phyloP scores from a whole-genome alignment of 2,113 vertebrate genomes.

The Campylorhamphus procurvoides region DNA sequence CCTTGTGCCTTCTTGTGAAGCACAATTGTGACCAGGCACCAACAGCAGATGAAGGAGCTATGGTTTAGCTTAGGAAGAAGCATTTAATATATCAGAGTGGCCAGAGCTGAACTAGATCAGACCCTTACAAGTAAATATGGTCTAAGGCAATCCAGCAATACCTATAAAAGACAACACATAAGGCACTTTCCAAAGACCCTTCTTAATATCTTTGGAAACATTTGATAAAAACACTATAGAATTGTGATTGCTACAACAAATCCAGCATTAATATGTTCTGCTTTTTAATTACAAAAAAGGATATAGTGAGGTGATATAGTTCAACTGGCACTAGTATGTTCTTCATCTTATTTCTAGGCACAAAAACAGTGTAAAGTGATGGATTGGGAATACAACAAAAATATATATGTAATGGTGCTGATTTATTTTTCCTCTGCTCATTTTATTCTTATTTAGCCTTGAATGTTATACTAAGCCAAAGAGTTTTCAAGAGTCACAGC shows the following conservation, averaged over 20 bases:
- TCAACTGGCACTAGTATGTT: background rate
- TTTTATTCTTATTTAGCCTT: background rate
- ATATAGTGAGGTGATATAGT: background rate
- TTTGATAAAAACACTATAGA: background rate
- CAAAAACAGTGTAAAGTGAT: background rate
- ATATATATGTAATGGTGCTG: background rate
- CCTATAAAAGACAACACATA: background rate
- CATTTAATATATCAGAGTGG: background rate
- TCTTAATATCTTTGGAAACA: background rate
- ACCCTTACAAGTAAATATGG: background rate
- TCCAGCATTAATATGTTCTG: background rate
- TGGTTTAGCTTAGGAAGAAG: background rate
- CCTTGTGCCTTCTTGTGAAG: background rate
- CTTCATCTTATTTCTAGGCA: background rate
- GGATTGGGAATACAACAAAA: background rate
- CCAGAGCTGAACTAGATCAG: background rate
- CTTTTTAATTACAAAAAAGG: background rate
- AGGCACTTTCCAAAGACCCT: background rate
- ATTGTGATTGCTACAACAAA: background rate
- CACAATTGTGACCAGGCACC: background rate
- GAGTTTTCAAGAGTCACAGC: background rate
- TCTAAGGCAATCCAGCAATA: background rate
- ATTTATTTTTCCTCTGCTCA: background rate
- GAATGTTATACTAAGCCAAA: background rate
- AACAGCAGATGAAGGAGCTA: background rate